Conservation (phyloP, 2,113 vertebrate genomes). For the Cryptomyrus ogoouensis region DNA sequence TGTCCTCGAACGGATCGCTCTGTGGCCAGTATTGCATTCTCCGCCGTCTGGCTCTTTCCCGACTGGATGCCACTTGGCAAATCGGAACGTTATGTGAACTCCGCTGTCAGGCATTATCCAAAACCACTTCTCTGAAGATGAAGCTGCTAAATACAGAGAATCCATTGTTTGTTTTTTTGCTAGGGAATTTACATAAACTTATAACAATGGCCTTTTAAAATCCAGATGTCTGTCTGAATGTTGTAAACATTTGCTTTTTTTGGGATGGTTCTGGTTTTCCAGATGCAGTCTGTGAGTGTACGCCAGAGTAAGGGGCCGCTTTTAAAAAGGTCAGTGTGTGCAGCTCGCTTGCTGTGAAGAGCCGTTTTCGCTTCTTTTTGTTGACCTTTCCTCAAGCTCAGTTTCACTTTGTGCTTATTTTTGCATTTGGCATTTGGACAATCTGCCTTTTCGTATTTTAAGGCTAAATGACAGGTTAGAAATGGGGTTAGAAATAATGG, state of each 20-base stretch:
- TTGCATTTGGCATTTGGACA: not conserved
- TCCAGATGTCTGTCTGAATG: not conserved
- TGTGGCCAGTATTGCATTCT: not conserved
- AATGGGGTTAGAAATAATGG: not conserved
- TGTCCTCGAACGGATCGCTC: not conserved
- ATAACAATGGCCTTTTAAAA: not conserved
- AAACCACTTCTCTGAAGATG: not conserved
- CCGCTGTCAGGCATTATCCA: not conserved
- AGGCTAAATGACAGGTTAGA: not conserved
- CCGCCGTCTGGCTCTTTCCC: not conserved
- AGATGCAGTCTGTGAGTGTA: not conserved
- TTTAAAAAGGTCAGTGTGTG: not conserved
- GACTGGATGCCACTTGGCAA: not conserved
- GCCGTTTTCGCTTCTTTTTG: not conserved
- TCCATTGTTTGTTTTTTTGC: not conserved
- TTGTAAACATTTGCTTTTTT: not conserved
- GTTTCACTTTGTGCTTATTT: not conserved
- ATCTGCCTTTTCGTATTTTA: not conserved
- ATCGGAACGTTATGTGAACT: slow-evolving; percentile 1
- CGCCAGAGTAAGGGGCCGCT: not conserved
- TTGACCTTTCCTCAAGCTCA: not conserved
- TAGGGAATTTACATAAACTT: slow-evolving; percentile 3
- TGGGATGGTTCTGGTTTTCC: not conserved
- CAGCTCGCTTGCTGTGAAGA: not conserved
- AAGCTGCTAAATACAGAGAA: not conserved